Conservation (phyloP, 2,113 vertebrate genomes). For the Gymnobelideus leadbeateri region DNA sequence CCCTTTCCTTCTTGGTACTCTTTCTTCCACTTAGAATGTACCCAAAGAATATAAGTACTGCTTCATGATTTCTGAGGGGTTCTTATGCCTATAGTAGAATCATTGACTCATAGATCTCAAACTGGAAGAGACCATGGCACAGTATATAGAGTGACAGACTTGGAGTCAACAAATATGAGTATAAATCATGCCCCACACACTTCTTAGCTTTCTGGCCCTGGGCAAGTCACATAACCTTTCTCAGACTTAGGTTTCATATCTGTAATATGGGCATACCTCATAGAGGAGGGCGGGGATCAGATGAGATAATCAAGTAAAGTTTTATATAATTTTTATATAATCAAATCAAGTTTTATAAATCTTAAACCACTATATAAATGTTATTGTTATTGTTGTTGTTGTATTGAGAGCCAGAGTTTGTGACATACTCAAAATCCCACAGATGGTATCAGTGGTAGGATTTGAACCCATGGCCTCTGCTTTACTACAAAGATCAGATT, state of each 20-base stretch:
- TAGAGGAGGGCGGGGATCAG: neutral
- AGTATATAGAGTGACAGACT: neutral
- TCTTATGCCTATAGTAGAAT: neutral
- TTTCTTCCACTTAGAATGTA: neutral
- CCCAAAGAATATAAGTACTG: neutral
- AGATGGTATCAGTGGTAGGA: neutral
- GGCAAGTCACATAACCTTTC: neutral
- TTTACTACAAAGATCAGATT: neutral
- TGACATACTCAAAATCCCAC: neutral
- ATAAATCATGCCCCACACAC: neutral
- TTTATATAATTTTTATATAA: too few species aligned
- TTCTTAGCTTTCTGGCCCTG: neutral
- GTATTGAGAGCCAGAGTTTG: neutral
- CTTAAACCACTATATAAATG: neutral
- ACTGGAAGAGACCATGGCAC: neutral
- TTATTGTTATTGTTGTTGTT: neutral
- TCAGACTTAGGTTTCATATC: neutral
- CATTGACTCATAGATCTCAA: neutral
- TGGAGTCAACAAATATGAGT: neutral
- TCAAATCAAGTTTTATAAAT: neutral
- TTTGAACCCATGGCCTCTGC: neutral
- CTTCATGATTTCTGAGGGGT: neutral
- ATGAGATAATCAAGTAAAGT: neutral
- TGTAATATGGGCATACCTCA: neutral
- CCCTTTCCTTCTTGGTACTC: neutral